Evolutionary conservation across 1,140 invertebrate species (phyloP).

Genomic region (Ceratina japonica): DNA sequence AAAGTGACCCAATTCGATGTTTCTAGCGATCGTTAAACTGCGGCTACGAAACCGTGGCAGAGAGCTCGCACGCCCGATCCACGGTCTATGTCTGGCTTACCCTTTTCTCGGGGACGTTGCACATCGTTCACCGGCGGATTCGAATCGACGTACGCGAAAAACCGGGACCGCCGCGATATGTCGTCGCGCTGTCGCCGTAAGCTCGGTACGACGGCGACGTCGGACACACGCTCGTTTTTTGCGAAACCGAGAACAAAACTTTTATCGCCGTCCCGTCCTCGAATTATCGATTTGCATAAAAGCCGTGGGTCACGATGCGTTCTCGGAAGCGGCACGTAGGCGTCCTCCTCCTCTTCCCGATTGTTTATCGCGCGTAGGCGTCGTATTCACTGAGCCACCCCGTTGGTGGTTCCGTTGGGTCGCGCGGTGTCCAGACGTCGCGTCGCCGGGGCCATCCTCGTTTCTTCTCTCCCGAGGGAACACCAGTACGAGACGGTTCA

Average conservation of each 20-base stretch:
- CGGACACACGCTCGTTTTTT: background rate
- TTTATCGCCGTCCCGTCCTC: constrained; percentile 20
- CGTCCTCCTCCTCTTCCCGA: constrained; percentile 15
- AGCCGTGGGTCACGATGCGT: constrained; percentile 20
- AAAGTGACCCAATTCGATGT: constrained; percentile 41
- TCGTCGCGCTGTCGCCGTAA: too few species aligned
- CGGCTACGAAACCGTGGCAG: background rate
- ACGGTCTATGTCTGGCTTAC: constrained; percentile 15
- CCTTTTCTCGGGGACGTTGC: constrained; percentile 26
- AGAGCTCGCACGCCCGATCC: too few species aligned
- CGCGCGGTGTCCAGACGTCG: constrained; percentile 4
- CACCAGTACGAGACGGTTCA: background rate
- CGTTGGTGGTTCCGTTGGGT: background rate
- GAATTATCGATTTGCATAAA: constrained; percentile 60
- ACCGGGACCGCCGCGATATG: too few species aligned
- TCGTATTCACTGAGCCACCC: constrained; percentile 19
- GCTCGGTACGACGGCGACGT: background rate
- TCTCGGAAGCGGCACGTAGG: background rate
- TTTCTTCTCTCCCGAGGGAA: background rate
- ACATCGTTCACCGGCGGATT: background rate
- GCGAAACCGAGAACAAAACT: background rate
- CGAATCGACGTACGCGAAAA: background rate
- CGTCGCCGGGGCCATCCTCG: constrained; percentile 18
- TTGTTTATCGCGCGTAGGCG: background rate
- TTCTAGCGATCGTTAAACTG: constrained; percentile 40